These are phyloP conservation scores for Geotrupes spiniger DNA, from an alignment of 2,888 invertebrate genomes.

Conservation along the genomic window DNA sequence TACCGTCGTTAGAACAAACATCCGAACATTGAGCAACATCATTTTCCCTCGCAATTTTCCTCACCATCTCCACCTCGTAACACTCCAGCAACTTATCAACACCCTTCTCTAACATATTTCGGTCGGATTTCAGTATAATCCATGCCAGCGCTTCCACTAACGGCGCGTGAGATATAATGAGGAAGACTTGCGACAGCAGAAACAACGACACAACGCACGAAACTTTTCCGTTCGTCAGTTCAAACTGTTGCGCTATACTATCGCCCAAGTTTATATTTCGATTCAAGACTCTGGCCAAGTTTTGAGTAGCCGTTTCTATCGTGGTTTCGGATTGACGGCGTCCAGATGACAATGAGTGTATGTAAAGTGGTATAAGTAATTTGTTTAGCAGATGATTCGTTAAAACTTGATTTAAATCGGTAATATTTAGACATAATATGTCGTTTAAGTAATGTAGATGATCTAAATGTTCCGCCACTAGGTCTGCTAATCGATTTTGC, in stretches of 20 bases:
- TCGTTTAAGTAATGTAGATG: slow-evolving; percentile 97
- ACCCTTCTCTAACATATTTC: slow-evolving; percentile 43
- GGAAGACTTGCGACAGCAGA: slow-evolving; percentile 89
- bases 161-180: slow-evolving; percentile 88
- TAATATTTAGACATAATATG: slow-evolving; percentile 88
- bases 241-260: slow-evolving; percentile 42
- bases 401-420: slow-evolving; percentile 88
- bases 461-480: slow-evolving; percentile 96
- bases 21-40: slow-evolving; percentile 26
- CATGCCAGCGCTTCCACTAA: slow-evolving; percentile 87
- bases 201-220: slow-evolving; percentile 90
- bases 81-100: slow-evolving; percentile 45
- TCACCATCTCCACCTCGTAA: slow-evolving; percentile 39
- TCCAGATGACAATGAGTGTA: slow-evolving; percentile 73
- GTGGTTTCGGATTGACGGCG: slow-evolving; percentile 52
- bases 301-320: slow-evolving; percentile 62
- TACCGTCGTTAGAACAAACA: slow-evolving; percentile 34
- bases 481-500: slow-evolving; percentile 83
- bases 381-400: slow-evolving; percentile 93
- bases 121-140: slow-evolving; percentile 84
- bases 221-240: slow-evolving; percentile 56
- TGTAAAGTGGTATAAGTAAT: slow-evolving; percentile 88
- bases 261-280: slow-evolving; percentile 56
- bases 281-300: slow-evolving; percentile 63
- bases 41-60: slow-evolving; percentile 26